These are phyloP conservation scores for Heliconius hermathena DNA, from an alignment of 1,140 invertebrate genomes.

Conservation along the genomic window DNA sequence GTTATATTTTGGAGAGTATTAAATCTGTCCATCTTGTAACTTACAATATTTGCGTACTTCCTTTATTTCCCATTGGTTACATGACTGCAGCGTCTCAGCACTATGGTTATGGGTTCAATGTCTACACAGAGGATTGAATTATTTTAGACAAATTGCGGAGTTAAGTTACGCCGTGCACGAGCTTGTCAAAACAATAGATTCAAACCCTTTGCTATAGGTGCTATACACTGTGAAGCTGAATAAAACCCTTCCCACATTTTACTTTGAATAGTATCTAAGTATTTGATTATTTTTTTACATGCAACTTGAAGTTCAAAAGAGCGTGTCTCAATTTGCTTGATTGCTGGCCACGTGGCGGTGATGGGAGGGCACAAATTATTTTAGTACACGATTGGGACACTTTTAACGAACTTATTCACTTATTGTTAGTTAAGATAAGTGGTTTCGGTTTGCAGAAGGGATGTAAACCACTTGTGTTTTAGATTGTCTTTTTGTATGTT, in stretches of 20 bases:
- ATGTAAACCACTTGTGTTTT: background rate
- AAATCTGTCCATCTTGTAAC: too few species aligned
- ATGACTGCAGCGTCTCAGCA: too few species aligned
- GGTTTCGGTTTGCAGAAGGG: background rate
- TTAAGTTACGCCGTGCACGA: too few species aligned
- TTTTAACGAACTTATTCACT: conserved; percentile 53
- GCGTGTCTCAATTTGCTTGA: conserved; percentile 69
- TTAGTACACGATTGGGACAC: conserved; percentile 53
- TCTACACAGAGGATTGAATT: too few species aligned
- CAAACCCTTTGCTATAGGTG: background rate
- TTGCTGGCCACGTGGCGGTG: conserved; percentile 59
- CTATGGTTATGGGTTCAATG: too few species aligned
- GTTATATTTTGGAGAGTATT: too few species aligned
- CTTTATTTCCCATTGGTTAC: too few species aligned
- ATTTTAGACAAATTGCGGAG: too few species aligned
- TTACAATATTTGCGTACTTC: too few species aligned
- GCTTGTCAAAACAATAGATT: too few species aligned
- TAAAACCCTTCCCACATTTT: background rate
- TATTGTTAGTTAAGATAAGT: conserved; percentile 27
- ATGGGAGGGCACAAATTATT: conserved; percentile 49
- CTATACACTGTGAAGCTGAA: background rate
- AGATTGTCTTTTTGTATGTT: background rate
- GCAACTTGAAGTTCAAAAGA: conserved; percentile 47
- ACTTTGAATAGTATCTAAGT: background rate
- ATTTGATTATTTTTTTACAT: conserved; percentile 41